Percentiles rank a stretch among this genome's conserved stretches.
phyloP scores from a whole-genome alignment of 2,888 invertebrate species.

The Caenorhabditis sp. region DNA sequence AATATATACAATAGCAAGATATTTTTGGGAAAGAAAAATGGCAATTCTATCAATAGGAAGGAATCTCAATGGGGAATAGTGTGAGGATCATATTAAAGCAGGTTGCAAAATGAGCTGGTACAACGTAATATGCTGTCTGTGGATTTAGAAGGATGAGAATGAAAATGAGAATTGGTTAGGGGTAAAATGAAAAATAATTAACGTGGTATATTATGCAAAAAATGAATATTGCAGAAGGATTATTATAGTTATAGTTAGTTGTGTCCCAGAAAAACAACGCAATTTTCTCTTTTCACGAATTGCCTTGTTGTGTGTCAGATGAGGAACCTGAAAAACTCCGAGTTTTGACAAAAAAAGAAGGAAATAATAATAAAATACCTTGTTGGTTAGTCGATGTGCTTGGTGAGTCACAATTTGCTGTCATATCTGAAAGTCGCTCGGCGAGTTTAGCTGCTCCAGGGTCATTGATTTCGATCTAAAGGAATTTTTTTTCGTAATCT shows the following conservation, averaged over 20 bases:
- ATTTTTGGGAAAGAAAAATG: not conserved
- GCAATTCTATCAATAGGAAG: not conserved
- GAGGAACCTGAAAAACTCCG: slow-evolving; percentile 23
- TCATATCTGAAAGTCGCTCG: slow-evolving; percentile 49
- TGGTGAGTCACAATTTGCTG: slow-evolving; percentile 39
- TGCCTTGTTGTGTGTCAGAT: slow-evolving; percentile 19
- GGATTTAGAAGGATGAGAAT: not conserved
- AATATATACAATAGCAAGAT: slow-evolving; percentile 1
- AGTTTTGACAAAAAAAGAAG: no score
- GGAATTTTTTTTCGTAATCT: not conserved
- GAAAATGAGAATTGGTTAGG: not conserved
- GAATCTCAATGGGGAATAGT: slow-evolving; percentile 1
- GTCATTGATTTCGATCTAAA: slow-evolving; percentile 48
- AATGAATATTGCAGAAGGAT: not conserved
- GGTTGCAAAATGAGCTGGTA: not conserved
- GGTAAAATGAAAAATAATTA: not conserved
- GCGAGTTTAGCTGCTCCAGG: slow-evolving; percentile 47
- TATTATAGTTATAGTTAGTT: not conserved
- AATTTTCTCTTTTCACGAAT: slow-evolving; percentile 8
- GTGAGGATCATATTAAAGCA: slow-evolving; percentile 10
- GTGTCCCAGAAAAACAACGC: not conserved
- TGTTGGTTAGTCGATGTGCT: slow-evolving; percentile 25
- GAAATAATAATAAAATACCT: slow-evolving; percentile 20
- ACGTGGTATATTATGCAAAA: not conserved
- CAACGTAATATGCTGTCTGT: slow-evolving; percentile 1